Evolutionary conservation across 2,888 invertebrate genomes (phyloP).

Genomic region (Endotricha flammealis): DNA sequence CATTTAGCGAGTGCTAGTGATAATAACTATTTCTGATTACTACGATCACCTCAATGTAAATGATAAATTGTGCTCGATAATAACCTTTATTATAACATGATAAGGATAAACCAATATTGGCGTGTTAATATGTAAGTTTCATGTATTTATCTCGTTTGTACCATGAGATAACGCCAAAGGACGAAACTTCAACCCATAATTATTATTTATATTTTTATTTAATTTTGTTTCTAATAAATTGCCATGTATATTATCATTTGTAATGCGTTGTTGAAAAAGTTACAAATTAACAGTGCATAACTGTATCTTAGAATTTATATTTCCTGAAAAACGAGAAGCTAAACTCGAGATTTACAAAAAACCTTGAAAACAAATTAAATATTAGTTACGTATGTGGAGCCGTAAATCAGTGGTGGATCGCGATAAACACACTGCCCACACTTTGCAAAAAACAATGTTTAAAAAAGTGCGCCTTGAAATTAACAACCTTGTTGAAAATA

Average conservation of each 20-base stretch:
- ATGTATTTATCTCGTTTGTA: too few species aligned
- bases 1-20: conserved; percentile 5
- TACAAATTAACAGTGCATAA: too few species aligned
- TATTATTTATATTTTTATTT: too few species aligned
- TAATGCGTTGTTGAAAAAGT: conserved; percentile 3
- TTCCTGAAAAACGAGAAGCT: too few species aligned
- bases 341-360: conserved; percentile 32
- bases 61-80: conserved; percentile 6
- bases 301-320: too few species aligned
- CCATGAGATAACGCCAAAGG: too few species aligned
- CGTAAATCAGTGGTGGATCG: conserved; percentile 51
- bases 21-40: conserved; percentile 5
- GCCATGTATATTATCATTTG: neutral
- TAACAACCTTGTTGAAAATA: conserved; percentile 47
- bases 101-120: conserved; percentile 2
- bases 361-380: conserved; percentile 46
- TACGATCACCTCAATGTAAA: conserved; percentile 2
- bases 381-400: conserved; percentile 35
- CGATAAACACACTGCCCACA: conserved; percentile 58
- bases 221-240: neutral
- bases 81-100: conserved; percentile 5
- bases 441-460: conserved; percentile 41
- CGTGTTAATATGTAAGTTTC: conserved; percentile 1
- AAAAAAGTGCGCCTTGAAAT: conserved; percentile 39
- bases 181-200: too few species aligned